Evolutionary conservation across 2,888 invertebrate genomes (phyloP).

Genomic region (Drosophila mulleri): DNA sequence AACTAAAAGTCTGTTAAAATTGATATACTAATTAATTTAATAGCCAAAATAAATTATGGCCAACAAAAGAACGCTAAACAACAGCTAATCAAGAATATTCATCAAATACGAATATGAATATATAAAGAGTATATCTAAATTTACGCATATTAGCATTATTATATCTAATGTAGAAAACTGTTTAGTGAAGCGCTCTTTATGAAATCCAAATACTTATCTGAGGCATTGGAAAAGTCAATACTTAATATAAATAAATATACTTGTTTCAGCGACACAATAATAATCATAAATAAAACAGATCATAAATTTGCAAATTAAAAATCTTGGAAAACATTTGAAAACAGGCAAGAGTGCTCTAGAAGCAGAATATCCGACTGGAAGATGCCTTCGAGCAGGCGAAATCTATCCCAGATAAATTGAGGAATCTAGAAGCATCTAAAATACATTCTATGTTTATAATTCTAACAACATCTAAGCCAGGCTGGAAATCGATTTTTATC

Average conservation of each 20-base stretch:
- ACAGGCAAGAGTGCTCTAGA: background rate
- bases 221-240: conserved; percentile 2
- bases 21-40: background rate
- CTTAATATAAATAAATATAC: conserved; percentile 13
- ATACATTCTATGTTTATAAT: too few species aligned
- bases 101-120: background rate
- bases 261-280: conserved; percentile 34
- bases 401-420: too few species aligned
- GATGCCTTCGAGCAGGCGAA: background rate
- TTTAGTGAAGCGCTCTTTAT: background rate
- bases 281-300: conserved; percentile 39
- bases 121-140: background rate
- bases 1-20: background rate
- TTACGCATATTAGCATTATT: background rate
- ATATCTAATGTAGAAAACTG: background rate
- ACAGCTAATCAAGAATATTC: background rate
- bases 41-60: background rate
- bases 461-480: too few species aligned
- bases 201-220: conserved; percentile 3
- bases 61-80: background rate
- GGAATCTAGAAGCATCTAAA: too few species aligned
- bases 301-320: conserved; percentile 44
- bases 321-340: conserved; percentile 20
- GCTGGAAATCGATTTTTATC: too few species aligned
- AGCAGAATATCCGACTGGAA: background rate